Conservation (phyloP, 2,113 vertebrate species). For the Cettia cetti region DNA sequence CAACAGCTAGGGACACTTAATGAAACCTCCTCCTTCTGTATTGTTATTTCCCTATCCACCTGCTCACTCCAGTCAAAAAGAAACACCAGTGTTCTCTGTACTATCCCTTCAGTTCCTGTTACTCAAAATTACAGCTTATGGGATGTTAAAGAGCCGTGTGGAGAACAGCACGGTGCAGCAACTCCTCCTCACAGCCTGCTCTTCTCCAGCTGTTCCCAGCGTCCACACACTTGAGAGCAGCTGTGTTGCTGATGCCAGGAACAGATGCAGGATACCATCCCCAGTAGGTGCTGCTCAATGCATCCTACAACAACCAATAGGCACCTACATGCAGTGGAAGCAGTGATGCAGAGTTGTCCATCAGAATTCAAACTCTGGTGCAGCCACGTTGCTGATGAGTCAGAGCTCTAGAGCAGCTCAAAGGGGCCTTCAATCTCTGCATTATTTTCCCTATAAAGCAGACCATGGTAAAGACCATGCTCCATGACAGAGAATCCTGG, state of each 20-base stretch:
- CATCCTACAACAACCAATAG: not conserved
- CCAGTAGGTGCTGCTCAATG: not conserved
- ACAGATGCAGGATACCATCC: not conserved
- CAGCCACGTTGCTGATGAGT: not conserved
- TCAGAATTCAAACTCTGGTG: not conserved
- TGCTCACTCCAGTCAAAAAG: not conserved
- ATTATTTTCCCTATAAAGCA: not conserved
- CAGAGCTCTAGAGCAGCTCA: not conserved
- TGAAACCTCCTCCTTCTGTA: not conserved
- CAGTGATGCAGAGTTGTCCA: not conserved
- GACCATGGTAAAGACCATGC: not conserved
- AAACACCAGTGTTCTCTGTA: not conserved
- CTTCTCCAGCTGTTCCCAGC: not conserved
- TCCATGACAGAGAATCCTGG: not conserved
- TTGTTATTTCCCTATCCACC: not conserved
- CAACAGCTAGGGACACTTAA: not conserved
- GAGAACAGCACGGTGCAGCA: not conserved
- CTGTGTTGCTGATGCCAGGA: not conserved
- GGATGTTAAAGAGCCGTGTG: not conserved
- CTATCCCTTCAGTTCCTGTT: not conserved
- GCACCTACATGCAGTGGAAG: not conserved
- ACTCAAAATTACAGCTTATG: not conserved
- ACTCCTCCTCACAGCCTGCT: not conserved
- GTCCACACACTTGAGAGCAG: not conserved
- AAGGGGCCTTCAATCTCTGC: not conserved